Evolutionary conservation across 2,888 invertebrate species (phyloP), one percentile per base, ranked within the genome.

Genomic region (Acleris literana): DNA sequence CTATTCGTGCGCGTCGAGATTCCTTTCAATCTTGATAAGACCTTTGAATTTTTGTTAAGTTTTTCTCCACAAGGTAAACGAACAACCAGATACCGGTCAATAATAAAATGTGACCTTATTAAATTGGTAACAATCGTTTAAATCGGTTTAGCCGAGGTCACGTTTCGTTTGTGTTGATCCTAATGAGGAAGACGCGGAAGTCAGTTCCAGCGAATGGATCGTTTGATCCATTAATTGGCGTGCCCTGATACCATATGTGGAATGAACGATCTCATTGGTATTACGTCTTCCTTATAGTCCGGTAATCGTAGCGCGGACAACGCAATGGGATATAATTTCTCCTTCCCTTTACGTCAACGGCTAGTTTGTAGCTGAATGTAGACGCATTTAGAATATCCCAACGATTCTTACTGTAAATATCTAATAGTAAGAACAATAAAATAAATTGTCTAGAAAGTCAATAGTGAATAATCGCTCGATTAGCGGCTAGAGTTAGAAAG

Each of bases 1-100:
- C 74, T 76, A 80, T 75, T 83, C 80, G 76, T 80, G 79, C 80
- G 77, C 77, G 66, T 75, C 70, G 67, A 44, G 46, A 70, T 71
- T 64, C 70, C 71, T 79, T 75, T 74, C 71, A 75, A 85, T 83
- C 82, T 78, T 70, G 79, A 85, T 84, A 81, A 75, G 68, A 72
- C 73, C 76, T 78, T 76, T 79, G 70, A 73, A 78, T 77, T 76
- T 78, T 76, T 76, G 17, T 74, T 72, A 72, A 73, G 70, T 72
- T 76, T 80, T 81, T 80, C 76, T 69, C 46, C 65, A 63, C 60
- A 64, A 61, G 68, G 63, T 39, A 46, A 44, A 62, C 44, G 48
- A 51, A 64, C 52, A 20, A 65, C 56, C 46, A 60, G 60, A 52
- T 29, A 43, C 11, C 43, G 33, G 48, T 58, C 59, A 64, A 62